phyloP scores from a whole-genome alignment of 2,797 vertebrate genomes.

The Taenioides sp. region DNA sequence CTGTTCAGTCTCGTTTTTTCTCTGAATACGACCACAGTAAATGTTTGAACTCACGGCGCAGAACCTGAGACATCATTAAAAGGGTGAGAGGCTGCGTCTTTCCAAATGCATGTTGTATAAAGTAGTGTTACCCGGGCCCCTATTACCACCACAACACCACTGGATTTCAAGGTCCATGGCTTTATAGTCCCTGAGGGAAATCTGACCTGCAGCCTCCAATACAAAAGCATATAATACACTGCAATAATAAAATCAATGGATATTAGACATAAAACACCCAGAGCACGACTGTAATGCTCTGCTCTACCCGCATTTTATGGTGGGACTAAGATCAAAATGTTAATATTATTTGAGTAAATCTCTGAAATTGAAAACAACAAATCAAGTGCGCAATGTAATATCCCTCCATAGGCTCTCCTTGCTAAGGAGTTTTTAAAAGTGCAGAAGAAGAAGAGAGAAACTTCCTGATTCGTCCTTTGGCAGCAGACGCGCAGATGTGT shows the following conservation, averaged over 20 bases:
- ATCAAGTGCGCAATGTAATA: constrained; percentile 7
- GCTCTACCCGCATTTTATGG: constrained; percentile 9
- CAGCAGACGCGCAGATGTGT: constrained; percentile 32
- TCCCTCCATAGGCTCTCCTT: constrained; percentile 8
- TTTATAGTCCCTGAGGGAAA: constrained; percentile 38
- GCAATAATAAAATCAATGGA: constrained; percentile 36
- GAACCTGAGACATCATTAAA: constrained; percentile 41
- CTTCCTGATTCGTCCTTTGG: constrained; percentile 41
- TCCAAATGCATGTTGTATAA: constrained; percentile 16
- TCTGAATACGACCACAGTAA: constrained; percentile 5
- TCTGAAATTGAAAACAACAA: constrained; percentile 24
- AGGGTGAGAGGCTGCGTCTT: constrained; percentile 6
- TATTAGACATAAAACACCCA: constrained; percentile 41
- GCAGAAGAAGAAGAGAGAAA: constrained; percentile 20
- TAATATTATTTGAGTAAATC: constrained; percentile 24
- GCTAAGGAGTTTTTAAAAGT: constrained; percentile 18
- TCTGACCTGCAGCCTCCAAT: constrained; percentile 30
- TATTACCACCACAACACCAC: constrained; percentile 26
- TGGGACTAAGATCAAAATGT: constrained; percentile 14
- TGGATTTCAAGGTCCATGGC: constrained; percentile 32
- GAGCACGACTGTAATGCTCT: constrained; percentile 24
- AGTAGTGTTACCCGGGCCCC: constrained; percentile 19
- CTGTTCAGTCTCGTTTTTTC: constrained; percentile 5
- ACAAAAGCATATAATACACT: constrained; percentile 27
- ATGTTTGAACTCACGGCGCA: constrained; percentile 9